phyloP scores from a whole-genome alignment of 1,140 invertebrate species.

The Meloidogyne chitwoodi region DNA sequence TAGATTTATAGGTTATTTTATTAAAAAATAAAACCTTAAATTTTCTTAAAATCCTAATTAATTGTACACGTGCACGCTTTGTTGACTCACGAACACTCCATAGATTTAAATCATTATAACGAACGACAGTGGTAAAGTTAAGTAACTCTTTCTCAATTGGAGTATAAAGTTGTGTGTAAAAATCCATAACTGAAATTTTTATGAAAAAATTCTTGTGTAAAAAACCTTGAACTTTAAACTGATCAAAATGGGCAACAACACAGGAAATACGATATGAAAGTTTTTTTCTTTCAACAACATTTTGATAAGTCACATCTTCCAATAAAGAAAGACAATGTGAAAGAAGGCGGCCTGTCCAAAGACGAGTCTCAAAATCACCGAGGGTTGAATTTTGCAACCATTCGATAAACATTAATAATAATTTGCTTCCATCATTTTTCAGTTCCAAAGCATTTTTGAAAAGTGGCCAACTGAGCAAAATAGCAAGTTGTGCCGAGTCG shows the following conservation, averaged over 20 bases:
- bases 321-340: slow-evolving; percentile 65
- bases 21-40: slow-evolving; percentile 47
- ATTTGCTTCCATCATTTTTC: background rate
- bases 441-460: slow-evolving; percentile 31
- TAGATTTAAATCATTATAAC: slow-evolving; percentile 88
- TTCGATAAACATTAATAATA: slow-evolving; percentile 49
- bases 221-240: slow-evolving; percentile 68
- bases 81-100: slow-evolving; percentile 77
- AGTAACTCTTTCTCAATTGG: slow-evolving; percentile 70
- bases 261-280: slow-evolving; percentile 66
- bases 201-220: background rate
- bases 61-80: slow-evolving; percentile 48
- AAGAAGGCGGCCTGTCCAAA: slow-evolving; percentile 75
- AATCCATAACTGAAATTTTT: slow-evolving; percentile 65
- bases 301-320: background rate
- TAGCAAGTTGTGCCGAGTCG: slow-evolving; percentile 49
- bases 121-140: background rate
- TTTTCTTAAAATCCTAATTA: slow-evolving; percentile 49
- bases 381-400: slow-evolving; percentile 75
- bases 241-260: slow-evolving; percentile 76
- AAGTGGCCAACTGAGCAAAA: slow-evolving; percentile 48
- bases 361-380: slow-evolving; percentile 75
- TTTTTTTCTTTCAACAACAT: background rate
- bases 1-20: background rate
- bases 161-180: background rate